A percentile compares a stretch with the other conserved stretches of the same genome.
These are phyloP conservation scores for Erebia aethiops DNA, from an alignment of 2,888 invertebrate genomes.

Conservation along the genomic window DNA sequence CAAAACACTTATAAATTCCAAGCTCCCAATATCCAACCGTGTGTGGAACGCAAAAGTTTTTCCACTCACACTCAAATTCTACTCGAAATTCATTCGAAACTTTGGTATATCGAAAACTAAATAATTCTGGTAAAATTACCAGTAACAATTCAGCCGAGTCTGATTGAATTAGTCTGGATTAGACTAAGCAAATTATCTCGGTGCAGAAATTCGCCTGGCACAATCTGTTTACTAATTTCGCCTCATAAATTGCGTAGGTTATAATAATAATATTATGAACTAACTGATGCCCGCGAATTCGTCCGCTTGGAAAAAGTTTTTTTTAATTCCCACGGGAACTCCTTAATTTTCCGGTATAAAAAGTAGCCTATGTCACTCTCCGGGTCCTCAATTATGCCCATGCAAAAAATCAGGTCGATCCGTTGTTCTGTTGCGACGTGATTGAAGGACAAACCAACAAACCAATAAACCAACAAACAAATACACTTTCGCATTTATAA, in stretches of 20 bases:
- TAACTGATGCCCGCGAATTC: no score
- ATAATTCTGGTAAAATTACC: slow-evolving; percentile 35
- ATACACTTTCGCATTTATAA: no score
- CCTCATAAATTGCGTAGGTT: slow-evolving; percentile 17
- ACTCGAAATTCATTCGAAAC: slow-evolving; percentile 32
- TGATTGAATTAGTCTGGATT: slow-evolving; percentile 36
- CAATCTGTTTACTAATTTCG: slow-evolving; percentile 26
- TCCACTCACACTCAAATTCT: slow-evolving; percentile 16
- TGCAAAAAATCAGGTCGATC: no score
- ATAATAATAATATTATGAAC: not conserved
- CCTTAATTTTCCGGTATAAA: no score
- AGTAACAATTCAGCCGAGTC: slow-evolving; percentile 30
- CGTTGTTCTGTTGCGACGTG: no score
- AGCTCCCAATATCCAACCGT: slow-evolving; percentile 31
- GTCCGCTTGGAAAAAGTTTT: no score
- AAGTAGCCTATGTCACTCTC: no score
- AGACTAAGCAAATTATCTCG: slow-evolving; percentile 35
- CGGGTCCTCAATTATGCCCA: no score
- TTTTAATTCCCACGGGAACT: no score
- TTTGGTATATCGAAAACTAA: slow-evolving; percentile 36
- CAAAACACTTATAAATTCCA: slow-evolving; percentile 16
- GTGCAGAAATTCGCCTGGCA: slow-evolving; percentile 18
- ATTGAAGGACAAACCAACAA: no score
- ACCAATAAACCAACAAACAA: no score
- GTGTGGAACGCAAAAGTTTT: slow-evolving; percentile 29